phyloP scores from a whole-genome alignment of 2,113 vertebrate species.

The Chloroceryle aenea region DNA sequence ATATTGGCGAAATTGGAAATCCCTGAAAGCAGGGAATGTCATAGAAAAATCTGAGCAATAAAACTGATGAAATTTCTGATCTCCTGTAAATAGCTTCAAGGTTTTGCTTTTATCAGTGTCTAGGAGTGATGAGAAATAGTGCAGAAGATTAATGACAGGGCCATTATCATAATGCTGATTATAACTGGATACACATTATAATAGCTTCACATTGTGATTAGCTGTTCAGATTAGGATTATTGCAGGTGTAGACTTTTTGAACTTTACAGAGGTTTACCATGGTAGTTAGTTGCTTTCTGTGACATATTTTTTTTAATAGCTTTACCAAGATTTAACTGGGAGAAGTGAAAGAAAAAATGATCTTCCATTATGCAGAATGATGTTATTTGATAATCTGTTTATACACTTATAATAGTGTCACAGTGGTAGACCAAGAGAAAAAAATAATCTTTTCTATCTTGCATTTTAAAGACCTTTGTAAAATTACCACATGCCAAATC shows the following conservation, averaged over 20 bases:
- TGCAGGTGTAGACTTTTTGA: background rate
- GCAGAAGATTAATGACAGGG: background rate
- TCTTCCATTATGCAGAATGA: background rate
- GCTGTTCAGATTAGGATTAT: conserved; percentile 38
- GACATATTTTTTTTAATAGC: background rate
- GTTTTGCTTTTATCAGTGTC: background rate
- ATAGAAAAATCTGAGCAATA: background rate
- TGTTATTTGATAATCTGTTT: conserved; percentile 24
- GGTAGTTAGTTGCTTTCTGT: background rate
- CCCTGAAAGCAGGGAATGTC: background rate
- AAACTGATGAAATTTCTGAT: background rate
- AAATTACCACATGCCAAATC: background rate
- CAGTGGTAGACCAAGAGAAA: background rate
- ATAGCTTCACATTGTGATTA: background rate
- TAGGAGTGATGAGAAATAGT: conserved; percentile 3
- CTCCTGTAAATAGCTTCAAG: background rate
- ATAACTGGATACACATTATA: conserved; percentile 2
- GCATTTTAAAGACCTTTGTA: background rate
- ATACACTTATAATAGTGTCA: background rate
- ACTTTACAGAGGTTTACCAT: background rate
- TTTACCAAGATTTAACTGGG: background rate
- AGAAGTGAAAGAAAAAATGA: background rate
- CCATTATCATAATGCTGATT: conserved; percentile 15
- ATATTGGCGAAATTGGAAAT: background rate
- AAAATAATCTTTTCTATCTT: background rate